Conservation (phyloP, 2,888 invertebrate genomes). For the Epirrhoe tristata region DNA sequence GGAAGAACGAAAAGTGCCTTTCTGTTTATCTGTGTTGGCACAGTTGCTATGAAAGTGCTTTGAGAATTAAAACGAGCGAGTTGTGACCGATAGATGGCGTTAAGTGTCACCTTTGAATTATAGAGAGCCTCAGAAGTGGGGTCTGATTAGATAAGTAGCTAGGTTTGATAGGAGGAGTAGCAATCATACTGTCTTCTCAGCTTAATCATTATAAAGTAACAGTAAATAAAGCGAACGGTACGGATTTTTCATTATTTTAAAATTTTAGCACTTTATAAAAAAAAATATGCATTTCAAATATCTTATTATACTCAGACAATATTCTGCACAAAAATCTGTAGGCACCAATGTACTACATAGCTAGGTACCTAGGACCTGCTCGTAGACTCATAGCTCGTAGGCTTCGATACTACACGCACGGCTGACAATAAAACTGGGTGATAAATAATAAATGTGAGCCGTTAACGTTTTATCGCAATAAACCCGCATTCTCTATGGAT, state of each 20-base stretch:
- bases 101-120: constrained; percentile 16
- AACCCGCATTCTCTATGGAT: constrained; percentile 16
- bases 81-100: constrained; percentile 19
- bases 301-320: no score
- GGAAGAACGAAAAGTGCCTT: constrained; percentile 72
- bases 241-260: no score
- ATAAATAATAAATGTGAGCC: constrained; percentile 58
- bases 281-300: no score
- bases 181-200: no score
- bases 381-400: constrained; percentile 44
- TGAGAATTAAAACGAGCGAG: background rate
- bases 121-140: background rate
- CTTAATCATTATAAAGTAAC: no score
- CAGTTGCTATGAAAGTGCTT: constrained; percentile 10
- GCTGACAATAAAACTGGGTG: constrained; percentile 55
- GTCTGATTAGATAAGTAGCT: no score
- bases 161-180: no score
- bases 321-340: no score
- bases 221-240: no score
- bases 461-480: constrained; percentile 56
- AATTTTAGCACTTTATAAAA: no score
- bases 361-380: constrained; percentile 13
- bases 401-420: constrained; percentile 45
- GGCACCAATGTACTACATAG: no score
- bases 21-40: constrained; percentile 63